Conservation (phyloP, 2,888 invertebrate species). For the Acleris sparsana region DNA sequence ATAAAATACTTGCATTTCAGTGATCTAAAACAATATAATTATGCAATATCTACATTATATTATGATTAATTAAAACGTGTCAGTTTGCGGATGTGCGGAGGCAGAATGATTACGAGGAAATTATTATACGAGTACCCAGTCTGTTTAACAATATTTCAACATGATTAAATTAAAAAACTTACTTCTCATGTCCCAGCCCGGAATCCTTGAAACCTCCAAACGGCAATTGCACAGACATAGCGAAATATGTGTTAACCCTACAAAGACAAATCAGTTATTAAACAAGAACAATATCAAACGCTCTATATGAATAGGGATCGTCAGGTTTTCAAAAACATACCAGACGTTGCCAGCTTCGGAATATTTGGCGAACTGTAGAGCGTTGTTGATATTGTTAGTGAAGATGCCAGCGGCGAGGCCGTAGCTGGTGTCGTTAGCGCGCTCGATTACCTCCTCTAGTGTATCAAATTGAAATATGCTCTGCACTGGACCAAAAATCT, state of each 20-base stretch:
- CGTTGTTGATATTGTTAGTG: constrained; percentile 89
- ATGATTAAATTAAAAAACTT: constrained; percentile 39
- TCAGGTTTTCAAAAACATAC: neutral
- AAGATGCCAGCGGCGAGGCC: constrained; percentile 90
- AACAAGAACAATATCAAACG: neutral
- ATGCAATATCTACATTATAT: no score
- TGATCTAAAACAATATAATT: no score
- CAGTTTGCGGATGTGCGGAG: no score
- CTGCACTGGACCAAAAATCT: constrained; percentile 94
- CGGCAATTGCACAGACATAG: constrained; percentile 84
- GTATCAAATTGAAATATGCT: constrained; percentile 89
- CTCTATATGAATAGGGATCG: no score
- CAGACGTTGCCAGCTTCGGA: constrained; percentile 53
- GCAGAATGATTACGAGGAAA: neutral
- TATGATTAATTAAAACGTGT: no score
- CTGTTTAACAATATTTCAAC: no score
- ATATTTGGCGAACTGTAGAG: constrained; percentile 86
- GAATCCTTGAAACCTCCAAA: constrained; percentile 95
- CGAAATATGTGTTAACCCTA: constrained; percentile 26
- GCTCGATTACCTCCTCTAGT: constrained; percentile 88
- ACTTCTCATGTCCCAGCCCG: constrained; percentile 86
- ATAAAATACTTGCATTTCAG: no score
- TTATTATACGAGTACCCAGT: no score
- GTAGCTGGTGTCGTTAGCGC: constrained; percentile 89
- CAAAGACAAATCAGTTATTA: neutral